Percentiles rank a stretch among this genome's conserved stretches.
These are phyloP conservation scores for Peromyscus californicus DNA, from an alignment of 2,113 vertebrate species.

Conservation along the genomic window DNA sequence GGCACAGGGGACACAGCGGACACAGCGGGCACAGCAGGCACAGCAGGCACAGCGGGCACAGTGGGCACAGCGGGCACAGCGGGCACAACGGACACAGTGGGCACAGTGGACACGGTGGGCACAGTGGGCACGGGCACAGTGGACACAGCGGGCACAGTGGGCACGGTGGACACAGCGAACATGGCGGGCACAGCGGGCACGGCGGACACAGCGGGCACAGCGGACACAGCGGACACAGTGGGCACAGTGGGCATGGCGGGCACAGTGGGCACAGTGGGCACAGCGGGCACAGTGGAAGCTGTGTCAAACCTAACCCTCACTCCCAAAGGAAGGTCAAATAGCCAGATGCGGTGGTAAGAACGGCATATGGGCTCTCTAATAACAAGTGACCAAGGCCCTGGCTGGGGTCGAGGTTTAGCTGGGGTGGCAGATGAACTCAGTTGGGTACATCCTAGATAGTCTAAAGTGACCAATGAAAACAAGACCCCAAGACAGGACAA, in stretches of 20 bases:
- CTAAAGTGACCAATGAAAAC: constrained; percentile 36
- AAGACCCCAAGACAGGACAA: background rate
- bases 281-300: background rate
- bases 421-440: background rate
- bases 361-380: background rate
- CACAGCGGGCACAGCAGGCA: background rate
- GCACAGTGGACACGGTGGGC: background rate
- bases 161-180: background rate
- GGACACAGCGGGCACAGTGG: too few species aligned
- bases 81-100: too few species aligned
- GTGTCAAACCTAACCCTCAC: background rate
- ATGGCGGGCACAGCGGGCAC: background rate
- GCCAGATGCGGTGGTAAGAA: background rate
- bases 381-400: background rate
- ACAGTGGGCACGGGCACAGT: too few species aligned
- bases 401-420: background rate
- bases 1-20: too few species aligned
- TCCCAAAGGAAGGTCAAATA: background rate
- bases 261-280: background rate
- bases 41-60: background rate
- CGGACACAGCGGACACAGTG: background rate
- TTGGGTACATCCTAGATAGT: background rate
- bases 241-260: too few species aligned
- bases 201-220: background rate
- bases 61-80: too few species aligned